These are phyloP conservation scores for Antheraea mylitta DNA, from an alignment of 1,140 invertebrate genomes.

Conservation along the genomic window DNA sequence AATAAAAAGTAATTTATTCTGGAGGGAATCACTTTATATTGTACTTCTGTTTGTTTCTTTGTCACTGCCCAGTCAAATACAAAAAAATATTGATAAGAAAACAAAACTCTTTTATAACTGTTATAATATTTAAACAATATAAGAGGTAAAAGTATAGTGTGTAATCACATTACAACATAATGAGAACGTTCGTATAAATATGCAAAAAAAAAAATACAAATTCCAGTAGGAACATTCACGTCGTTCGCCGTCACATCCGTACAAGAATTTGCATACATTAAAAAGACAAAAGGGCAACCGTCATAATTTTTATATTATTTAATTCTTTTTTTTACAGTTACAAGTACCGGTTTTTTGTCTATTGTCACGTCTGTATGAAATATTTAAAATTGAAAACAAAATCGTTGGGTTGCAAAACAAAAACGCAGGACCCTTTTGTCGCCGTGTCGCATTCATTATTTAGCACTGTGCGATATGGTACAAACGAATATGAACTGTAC, in stretches of 20 bases:
- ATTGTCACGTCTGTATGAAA: conserved; percentile 68
- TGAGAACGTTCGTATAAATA: too few species aligned
- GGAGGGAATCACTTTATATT: too few species aligned
- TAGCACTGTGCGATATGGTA: conserved; percentile 11
- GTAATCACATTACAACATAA: too few species aligned
- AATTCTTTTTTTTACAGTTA: conserved; percentile 75
- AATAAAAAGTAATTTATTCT: too few species aligned
- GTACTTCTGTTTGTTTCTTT: too few species aligned
- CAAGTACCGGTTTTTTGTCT: conserved; percentile 72
- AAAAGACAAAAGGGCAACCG: conserved; percentile 56
- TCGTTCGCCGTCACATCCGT: conserved; percentile 41
- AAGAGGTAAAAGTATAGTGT: conserved; percentile 13
- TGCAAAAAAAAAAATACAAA: not conserved
- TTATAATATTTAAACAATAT: too few species aligned
- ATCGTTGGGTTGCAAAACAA: conserved; percentile 67
- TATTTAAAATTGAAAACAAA: conserved; percentile 74
- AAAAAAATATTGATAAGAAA: too few species aligned
- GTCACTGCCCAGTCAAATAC: too few species aligned
- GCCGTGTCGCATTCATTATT: conserved; percentile 38
- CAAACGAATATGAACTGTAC: conserved; percentile 20
- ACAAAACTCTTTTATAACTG: too few species aligned
- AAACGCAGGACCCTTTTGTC: conserved; percentile 46
- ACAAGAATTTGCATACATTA: conserved; percentile 63
- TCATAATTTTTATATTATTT: conserved; percentile 73
- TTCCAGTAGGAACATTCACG: conserved; percentile 8